Base-by-base conservation (phyloP, 2,797 vertebrate species). In the Oryzias dopingdopingensis region DNA sequence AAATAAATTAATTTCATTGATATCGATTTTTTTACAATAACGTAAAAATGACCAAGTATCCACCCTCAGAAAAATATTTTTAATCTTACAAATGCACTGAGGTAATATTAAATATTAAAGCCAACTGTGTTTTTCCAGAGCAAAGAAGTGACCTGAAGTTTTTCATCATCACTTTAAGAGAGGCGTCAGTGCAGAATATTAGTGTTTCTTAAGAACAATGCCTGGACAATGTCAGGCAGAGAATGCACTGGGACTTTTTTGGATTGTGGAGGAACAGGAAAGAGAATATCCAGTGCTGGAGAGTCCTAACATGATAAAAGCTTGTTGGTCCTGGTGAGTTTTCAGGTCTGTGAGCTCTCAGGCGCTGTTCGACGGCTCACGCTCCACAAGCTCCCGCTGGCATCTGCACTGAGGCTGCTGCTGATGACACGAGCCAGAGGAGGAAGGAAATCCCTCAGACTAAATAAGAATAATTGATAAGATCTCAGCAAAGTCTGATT, bases 291-390 rank as follows among this genome's bases (percentile, higher is more conserved):
- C 42, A 40, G 26, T 18, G 10, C 54, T 6, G 24, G 20, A 15
- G 63, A 37, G 42, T 57, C 44, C 20, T 32, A 20, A 4, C 1
- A 1, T 49, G 51, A 76, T 59, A 63, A 42, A 55, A 37, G 59
- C 73, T 62, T 58, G 44, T 66, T 61, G 62, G 59, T 63, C 50
- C 29, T 47, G 44, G 52, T 59, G 74, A 65, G 55, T 74, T 79
- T 80, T 70, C 22, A 20, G 46, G 51, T 37, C 65, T 79, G 67
- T 17, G 1, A 65, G 52, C 57, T 62, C 62, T 87, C 84, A 71
- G 65, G 63, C 51, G 54, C 58, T 59, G 63, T 15, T 54, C 37
- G 17, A 52, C 23, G 46, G 16, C 49, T 49, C 3, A 45, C 62
- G 62, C 68, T 73, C 79, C 67, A 73, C 61, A 24, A 8, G 54